phyloP scores from a whole-genome alignment of 2,113 vertebrate species.

The Mohoua ochrocephala region DNA sequence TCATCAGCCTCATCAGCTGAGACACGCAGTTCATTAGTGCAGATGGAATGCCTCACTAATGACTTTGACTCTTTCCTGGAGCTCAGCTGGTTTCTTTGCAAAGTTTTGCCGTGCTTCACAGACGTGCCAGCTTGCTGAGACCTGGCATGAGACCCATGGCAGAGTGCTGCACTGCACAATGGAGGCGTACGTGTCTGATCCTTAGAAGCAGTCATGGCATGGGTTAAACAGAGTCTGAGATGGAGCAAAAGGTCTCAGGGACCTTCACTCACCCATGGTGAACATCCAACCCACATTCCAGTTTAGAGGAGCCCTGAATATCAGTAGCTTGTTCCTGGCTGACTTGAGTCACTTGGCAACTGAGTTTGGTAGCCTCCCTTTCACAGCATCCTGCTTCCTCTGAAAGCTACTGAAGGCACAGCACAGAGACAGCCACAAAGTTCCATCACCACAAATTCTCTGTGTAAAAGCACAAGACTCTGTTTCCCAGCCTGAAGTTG shows the following conservation, averaged over 20 bases:
- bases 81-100: neutral
- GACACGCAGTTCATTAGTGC: rapidly evolving
- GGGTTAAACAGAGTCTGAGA: neutral
- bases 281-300: neutral
- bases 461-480: neutral
- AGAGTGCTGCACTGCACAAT: rapidly evolving
- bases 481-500: neutral
- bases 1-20: neutral
- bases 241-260: neutral
- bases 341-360: neutral
- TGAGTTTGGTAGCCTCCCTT: neutral
- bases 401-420: neutral
- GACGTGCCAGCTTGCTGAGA: neutral
- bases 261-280: neutral
- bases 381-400: neutral
- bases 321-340: neutral
- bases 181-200: neutral
- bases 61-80: neutral
- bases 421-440: neutral
- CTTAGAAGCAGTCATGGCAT: neutral
- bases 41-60: rapidly evolving
- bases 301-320: neutral
- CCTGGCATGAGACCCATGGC: rapidly evolving
- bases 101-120: neutral
- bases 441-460: neutral